phyloP scores from a whole-genome alignment of 2,113 vertebrate genomes.

The Barnardius zonarius region DNA sequence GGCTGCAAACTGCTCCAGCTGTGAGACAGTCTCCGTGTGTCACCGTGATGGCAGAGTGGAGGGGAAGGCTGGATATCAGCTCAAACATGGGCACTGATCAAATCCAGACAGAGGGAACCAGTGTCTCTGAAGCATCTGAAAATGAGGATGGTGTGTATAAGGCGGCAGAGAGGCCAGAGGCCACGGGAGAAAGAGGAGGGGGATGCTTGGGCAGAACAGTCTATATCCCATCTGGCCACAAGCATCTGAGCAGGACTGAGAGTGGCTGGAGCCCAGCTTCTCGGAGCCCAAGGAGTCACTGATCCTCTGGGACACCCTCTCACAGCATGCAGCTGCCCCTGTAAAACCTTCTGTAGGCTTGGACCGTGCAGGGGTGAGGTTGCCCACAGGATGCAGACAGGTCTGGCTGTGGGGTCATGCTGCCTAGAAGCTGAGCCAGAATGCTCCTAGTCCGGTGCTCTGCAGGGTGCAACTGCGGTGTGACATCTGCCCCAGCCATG shows the following conservation, averaged over 20 bases:
- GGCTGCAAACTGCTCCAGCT: neutral
- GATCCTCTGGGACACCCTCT: neutral
- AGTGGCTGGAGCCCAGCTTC: neutral
- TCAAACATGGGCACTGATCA: neutral
- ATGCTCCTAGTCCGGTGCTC: neutral
- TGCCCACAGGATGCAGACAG: neutral
- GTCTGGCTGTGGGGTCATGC: neutral
- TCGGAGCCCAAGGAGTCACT: rapidly evolving
- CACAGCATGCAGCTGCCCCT: neutral
- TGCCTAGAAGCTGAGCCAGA: neutral
- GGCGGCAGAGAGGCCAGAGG: neutral
- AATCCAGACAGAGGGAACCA: neutral
- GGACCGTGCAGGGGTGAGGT: neutral
- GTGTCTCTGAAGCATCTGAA: neutral
- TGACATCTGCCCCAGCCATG: neutral
- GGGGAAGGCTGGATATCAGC: neutral
- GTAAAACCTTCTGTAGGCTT: neutral
- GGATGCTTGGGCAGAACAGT: neutral
- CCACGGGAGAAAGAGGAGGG: neutral
- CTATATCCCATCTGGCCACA: rapidly evolving
- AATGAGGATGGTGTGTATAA: neutral
- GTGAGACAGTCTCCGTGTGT: neutral
- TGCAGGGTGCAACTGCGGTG: neutral
- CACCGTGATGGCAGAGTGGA: neutral
- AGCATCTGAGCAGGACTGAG: neutral